Percentiles rank a stretch among this genome's conserved stretches.
phyloP scores from a whole-genome alignment of 53 echinoderm and acorn worm species.

The Echinarachnius parma region DNA sequence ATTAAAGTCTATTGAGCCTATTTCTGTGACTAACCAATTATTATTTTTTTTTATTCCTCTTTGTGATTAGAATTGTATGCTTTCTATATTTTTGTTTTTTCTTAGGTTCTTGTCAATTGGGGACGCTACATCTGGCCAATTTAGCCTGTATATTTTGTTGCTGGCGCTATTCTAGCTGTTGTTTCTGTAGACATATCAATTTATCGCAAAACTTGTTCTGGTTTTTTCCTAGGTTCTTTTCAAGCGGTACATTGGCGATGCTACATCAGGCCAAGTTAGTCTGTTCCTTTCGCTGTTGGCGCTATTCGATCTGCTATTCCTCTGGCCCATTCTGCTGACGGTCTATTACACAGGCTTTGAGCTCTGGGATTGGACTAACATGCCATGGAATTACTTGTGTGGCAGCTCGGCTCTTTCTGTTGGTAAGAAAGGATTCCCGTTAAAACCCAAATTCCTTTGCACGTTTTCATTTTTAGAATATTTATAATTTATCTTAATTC shows the following conservation, averaged over 20 bases:
- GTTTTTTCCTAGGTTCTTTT: slow-evolving; percentile 65
- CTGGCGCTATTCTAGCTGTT: too few species aligned
- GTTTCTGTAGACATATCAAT: not conserved
- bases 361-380: slow-evolving; percentile 79
- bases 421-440: slow-evolving; percentile 45
- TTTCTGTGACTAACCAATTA: too few species aligned
- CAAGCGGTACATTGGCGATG: slow-evolving; percentile 77
- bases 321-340: slow-evolving; percentile 82
- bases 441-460: too few species aligned
- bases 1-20: too few species aligned
- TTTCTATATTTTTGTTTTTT: too few species aligned
- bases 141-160: too few species aligned
- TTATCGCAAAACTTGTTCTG: not conserved
- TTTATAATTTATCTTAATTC: not conserved
- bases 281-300: slow-evolving; percentile 83
- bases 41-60: too few species aligned
- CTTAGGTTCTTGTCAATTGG: too few species aligned
- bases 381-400: slow-evolving; percentile 93
- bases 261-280: slow-evolving; percentile 81
- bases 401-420: slow-evolving; percentile 86
- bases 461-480: too few species aligned
- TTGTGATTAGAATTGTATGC: too few species aligned
- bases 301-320: slow-evolving; percentile 67
- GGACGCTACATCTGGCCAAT: too few species aligned
- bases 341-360: slow-evolving; percentile 90